Evolutionary conservation across 2,113 vertebrate species (phyloP), one percentile per base, ranked within the genome.

Genomic region (Crotalus tigris): DNA sequence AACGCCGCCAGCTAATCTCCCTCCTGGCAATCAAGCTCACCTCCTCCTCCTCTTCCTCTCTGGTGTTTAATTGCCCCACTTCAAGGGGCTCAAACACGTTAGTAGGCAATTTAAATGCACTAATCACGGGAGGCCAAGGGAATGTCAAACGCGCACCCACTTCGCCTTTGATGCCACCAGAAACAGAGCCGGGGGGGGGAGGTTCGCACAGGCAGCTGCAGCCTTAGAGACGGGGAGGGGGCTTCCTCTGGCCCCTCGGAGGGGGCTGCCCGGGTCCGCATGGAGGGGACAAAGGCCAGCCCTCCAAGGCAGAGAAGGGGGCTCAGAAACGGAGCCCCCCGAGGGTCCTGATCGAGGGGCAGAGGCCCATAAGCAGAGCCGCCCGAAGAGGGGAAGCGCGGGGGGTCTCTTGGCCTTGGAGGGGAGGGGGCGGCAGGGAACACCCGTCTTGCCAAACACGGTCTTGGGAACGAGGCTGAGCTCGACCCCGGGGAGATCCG

Each of bases 81-180:
- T 93, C 92, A 93, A 64, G 75, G 26, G 59, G 92, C 92, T 90
- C 88, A 93, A 93, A 90, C 15, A 49, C 13, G 75, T 93, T 64
- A 90, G 75, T 75, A 93, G 88, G 92, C 92, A 93, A 93, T 93
- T 93, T 90, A 87, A 93, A 93, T 15, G 57, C 33, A 33, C 92
- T 93, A 90, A 87, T 93, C 88, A 90, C 21, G 17, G 81, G 55
- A 93, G 92, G 92, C 92, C 92, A 93, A 26, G 92, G 92, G 92
- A 93, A 93, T 93, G 92, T 93, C 92, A 93, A 90, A 90, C 5
- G 81, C 5, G 81, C 89, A 53, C 57, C 26, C 92, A 86, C 92
- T 93, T 93, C 29, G 21, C 23, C 46, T 53, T 87, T 53, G n/a
- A 81, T 44, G 89, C 55, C 92, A 21, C 92, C 92, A 64, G 75